These are phyloP conservation scores for Trachops cirrhosus DNA, from an alignment of 2,797 vertebrate species.

Conservation along the genomic window DNA sequence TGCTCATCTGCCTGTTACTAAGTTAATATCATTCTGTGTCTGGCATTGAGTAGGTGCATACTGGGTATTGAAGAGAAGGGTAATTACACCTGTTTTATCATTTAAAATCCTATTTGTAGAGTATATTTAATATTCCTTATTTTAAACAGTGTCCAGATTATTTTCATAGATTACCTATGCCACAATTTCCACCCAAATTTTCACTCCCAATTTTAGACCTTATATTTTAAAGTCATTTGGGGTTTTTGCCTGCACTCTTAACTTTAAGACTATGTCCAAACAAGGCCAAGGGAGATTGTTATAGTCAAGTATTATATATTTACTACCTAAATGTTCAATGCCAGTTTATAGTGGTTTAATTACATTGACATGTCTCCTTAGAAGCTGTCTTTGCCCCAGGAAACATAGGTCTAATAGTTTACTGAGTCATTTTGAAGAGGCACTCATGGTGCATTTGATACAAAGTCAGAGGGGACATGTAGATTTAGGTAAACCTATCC, in stretches of 20 bases:
- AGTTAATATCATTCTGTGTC: background rate
- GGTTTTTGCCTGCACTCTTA: background rate
- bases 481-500: background rate
- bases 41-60: background rate
- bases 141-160: background rate
- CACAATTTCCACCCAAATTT: background rate
- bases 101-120: background rate
- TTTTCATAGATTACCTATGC: background rate
- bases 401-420: background rate
- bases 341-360: slow-evolving; percentile 16
- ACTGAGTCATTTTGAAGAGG: background rate
- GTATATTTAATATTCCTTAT: background rate
- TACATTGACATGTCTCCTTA: background rate
- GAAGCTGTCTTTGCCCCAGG: background rate
- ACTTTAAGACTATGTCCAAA: background rate
- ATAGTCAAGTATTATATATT: slow-evolving; percentile 1
- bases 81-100: background rate
- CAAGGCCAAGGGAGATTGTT: background rate
- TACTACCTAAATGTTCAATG: background rate
- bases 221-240: background rate
- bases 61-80: background rate
- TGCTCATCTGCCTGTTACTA: background rate
- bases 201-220: background rate
- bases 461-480: background rate
- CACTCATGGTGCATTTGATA: background rate